A percentile compares a stretch with the other conserved stretches of the same genome.
phyloP scores from a whole-genome alignment of 1,140 invertebrate species.

The Saxidomus purpurata region DNA sequence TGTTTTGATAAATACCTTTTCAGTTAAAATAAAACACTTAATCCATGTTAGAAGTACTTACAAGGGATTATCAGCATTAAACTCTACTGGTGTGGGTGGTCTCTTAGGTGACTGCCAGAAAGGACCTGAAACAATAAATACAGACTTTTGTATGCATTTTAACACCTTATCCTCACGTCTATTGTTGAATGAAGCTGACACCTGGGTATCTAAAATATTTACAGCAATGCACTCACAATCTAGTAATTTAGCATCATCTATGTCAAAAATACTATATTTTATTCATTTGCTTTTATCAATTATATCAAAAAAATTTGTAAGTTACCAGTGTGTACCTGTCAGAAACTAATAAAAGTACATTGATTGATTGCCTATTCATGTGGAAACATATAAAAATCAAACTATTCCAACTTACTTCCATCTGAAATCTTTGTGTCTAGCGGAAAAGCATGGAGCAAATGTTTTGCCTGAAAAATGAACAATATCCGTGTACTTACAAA shows the following conservation, averaged over 20 bases:
- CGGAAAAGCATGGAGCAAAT: conserved; percentile 86
- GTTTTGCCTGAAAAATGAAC: conserved; percentile 81
- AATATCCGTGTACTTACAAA: background rate
- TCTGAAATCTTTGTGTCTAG: conserved; percentile 83
- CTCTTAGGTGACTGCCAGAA: conserved; percentile 86
- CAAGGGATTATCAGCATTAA: conserved; percentile 78
- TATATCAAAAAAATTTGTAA: too few relatives aligned
- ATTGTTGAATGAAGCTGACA: background rate
- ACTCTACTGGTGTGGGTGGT: conserved; percentile 82
- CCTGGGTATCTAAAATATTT: background rate
- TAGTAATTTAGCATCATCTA: too few relatives aligned
- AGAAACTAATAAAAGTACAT: too few relatives aligned
- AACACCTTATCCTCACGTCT: background rate
- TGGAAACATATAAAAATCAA: too few relatives aligned
- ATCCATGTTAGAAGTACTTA: conserved; percentile 77
- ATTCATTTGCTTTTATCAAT: too few relatives aligned
- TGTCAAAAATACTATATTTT: too few relatives aligned
- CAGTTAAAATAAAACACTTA: too few relatives aligned
- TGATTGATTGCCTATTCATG: too few relatives aligned
- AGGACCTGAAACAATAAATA: conserved; percentile 73
- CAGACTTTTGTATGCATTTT: background rate
- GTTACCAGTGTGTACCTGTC: too few relatives aligned
- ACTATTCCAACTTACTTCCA: conserved; percentile 84
- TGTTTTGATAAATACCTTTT: too few relatives aligned
- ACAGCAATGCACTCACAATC: too few relatives aligned